Base-by-base conservation (phyloP, 92 coral and sea anemone genomes). In the Isaurus tuberculatus region DNA sequence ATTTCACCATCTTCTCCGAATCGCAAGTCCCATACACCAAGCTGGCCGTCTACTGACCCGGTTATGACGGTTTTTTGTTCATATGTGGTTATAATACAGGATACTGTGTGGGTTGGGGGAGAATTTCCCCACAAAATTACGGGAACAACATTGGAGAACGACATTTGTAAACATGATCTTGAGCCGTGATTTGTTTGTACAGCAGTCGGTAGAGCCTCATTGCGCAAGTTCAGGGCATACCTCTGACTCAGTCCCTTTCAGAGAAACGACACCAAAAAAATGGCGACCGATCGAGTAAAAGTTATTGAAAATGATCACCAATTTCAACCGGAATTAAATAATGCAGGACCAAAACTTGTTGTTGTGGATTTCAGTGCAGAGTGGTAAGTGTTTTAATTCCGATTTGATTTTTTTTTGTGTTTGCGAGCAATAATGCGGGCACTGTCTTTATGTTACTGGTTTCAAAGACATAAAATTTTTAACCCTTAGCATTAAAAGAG, bases 61-160 rank as follows among this genome's bases (percentile, higher is more conserved):
- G 94, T 97, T 19, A 97, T 92, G 55, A 97, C 81, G 5, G 99
- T 92, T 74, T 94, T 94, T 78, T 97, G 99, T 67, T 97, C 97
- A 80, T 94, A 94, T 11, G 99, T 97, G 26, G 98, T 92, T 32
- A 95, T 88, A 44, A 97, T 92, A 73, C 99, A 94, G 29, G 98
- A 94, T 19, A 97, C 91, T 43, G 90, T 87, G 53, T 97, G 99
- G 13, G 98, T 88, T 27, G 99, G 99, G 37, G 99, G 97, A 25
- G 93, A 86, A 64, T 88, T 92, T 60, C 99, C 99, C 99, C 99
- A 97, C 26, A 97, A 90, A 74, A 97, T 91, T 8, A 97, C 89
- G 15, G 99, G 99, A 34, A 97, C 96, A 0, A 97, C 92, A 2
- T 98, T 91, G 14, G 99, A 97, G 16, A 98, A 88, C 23, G 98